A percentile compares a stretch with the other conserved stretches of the same genome.
Conservation (phyloP, 1,140 invertebrate species). For the Aphelinus atriplicis region DNA sequence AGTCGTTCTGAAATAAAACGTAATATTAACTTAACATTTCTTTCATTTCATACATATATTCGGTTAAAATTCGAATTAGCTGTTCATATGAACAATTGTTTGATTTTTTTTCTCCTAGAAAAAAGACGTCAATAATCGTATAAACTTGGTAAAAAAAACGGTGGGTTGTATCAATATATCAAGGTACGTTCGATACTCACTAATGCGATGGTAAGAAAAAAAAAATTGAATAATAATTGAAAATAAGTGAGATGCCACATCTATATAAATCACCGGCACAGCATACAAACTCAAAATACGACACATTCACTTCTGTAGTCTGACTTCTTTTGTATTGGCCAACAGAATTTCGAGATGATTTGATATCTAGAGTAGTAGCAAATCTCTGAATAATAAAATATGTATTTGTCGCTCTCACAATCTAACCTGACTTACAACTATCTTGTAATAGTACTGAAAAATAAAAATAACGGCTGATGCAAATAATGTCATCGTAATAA, state of each 20-base stretch:
- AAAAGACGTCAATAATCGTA: constrained; percentile 36
- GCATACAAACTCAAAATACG: constrained; percentile 29
- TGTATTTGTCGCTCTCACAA: constrained; percentile 13
- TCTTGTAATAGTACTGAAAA: constrained; percentile 15
- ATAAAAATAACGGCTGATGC: constrained; percentile 34
- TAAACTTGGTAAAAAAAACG: constrained; percentile 34
- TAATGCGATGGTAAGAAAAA: constrained; percentile 22
- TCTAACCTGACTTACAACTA: constrained; percentile 16
- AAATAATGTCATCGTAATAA: constrained; percentile 32
- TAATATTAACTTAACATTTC: constrained; percentile 18
- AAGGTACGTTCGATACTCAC: constrained; percentile 17
- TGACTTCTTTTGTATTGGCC: constrained; percentile 22
- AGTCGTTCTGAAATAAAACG: not conserved
- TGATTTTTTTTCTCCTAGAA: constrained; percentile 30
- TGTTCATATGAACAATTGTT: constrained; percentile 28
- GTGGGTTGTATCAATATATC: constrained; percentile 30
- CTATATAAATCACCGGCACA: constrained; percentile 22
- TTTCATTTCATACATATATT: constrained; percentile 36
- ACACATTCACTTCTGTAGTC: constrained; percentile 14
- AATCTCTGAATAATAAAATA: constrained; percentile 34
- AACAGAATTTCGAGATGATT: constrained; percentile 28
- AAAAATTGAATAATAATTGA: constrained; percentile 7
- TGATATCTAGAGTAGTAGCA: constrained; percentile 11
- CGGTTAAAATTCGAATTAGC: constrained; percentile 31
- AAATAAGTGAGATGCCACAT: constrained; percentile 26